Evolutionary conservation across 1,140 invertebrate species (phyloP).

Genomic region (Megalopta genalis): DNA sequence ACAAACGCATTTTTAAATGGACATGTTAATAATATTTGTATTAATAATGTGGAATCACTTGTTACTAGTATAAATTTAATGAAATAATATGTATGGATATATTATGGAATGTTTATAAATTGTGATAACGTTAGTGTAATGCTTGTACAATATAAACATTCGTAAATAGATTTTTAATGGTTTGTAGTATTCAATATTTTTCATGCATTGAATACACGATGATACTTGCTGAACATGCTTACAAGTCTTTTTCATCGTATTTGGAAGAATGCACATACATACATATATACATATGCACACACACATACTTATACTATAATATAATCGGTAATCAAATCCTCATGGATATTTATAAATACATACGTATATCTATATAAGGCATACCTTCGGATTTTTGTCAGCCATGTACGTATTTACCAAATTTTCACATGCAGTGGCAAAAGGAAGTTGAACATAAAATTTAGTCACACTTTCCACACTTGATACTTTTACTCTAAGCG

Average conservation of each 20-base stretch:
- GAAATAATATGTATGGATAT: neutral
- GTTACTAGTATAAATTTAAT: neutral
- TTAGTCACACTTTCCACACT: conserved; percentile 69
- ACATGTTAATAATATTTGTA: conserved; percentile 2
- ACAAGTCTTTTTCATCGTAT: neutral
- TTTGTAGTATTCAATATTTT: neutral
- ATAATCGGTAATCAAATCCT: conserved; percentile 5
- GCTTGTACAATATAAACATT: too few species aligned
- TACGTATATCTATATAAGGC: neutral
- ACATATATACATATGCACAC: neutral
- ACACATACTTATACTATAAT: neutral
- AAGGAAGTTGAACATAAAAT: conserved; percentile 76
- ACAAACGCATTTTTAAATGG: neutral
- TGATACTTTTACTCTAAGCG: conserved; percentile 70
- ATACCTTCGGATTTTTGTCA: conserved; percentile 68
- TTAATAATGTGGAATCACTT: neutral
- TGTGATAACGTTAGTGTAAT: too few species aligned
- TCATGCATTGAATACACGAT: conserved; percentile 2
- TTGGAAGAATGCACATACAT: neutral
- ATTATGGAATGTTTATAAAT: too few species aligned
- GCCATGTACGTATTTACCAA: conserved; percentile 68
- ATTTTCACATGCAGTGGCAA: conserved; percentile 64
- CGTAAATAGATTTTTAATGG: neutral
- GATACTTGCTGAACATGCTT: neutral
- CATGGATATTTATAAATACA: conserved; percentile 8